These are phyloP conservation scores for Myoxocephalus aenaeus DNA, from an alignment of 2,797 vertebrate genomes.

Conservation along the genomic window DNA sequence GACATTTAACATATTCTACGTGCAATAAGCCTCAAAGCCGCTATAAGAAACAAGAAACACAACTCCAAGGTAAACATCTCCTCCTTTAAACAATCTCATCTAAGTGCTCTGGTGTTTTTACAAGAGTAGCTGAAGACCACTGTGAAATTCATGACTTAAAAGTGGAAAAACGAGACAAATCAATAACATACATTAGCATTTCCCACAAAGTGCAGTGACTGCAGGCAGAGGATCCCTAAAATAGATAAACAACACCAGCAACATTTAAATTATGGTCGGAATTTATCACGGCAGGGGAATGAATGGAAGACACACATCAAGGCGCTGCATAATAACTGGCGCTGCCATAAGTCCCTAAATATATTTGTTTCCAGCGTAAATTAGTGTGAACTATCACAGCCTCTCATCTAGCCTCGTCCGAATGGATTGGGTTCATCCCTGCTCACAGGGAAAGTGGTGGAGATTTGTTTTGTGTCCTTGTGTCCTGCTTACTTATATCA, in stretches of 20 bases:
- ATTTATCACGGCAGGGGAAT: constrained; percentile 18
- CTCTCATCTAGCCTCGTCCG: no score
- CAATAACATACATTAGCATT: constrained; percentile 43
- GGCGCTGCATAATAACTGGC: neutral
- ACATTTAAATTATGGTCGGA: constrained; percentile 38
- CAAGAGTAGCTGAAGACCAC: constrained; percentile 15
- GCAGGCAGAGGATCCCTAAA: constrained; percentile 11
- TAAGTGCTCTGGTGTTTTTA: constrained; percentile 20
- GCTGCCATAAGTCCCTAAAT: constrained; percentile 29
- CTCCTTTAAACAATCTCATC: constrained; percentile 31
- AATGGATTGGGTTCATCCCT: no score
- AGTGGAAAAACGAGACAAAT: constrained; percentile 38
- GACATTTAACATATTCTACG: constrained; percentile 23
- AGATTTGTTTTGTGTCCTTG: no score
- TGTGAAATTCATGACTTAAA: constrained; percentile 41
- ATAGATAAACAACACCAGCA: constrained; percentile 22
- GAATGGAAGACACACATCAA: constrained; percentile 21
- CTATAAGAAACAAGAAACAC: constrained; percentile 23
- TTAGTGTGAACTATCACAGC: constrained; percentile 57
- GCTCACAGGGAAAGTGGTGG: no score
- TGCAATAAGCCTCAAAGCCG: constrained; percentile 16
- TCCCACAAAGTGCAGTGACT: constrained; percentile 29
- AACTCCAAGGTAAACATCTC: constrained; percentile 32
- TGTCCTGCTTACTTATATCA: no score
- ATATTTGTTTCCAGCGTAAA: constrained; percentile 59